phyloP scores from a whole-genome alignment of 2,797 vertebrate genomes.

The Spheniscus humboldti region DNA sequence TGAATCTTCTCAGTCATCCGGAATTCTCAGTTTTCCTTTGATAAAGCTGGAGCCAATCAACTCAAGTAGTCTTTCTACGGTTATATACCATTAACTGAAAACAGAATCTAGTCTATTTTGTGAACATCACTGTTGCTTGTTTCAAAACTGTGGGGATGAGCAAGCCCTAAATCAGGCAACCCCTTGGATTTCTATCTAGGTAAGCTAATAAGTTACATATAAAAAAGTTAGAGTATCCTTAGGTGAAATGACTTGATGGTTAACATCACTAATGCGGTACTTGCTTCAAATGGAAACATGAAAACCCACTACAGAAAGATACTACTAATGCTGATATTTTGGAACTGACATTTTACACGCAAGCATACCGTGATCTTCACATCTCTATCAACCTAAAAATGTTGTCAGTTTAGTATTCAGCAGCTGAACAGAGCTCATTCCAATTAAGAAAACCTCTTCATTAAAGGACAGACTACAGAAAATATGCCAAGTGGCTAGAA shows the following conservation, averaged over 20 bases:
- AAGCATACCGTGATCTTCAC: background rate
- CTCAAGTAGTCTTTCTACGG: background rate
- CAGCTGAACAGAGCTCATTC: background rate
- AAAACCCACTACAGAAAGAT: background rate
- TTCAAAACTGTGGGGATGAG: background rate
- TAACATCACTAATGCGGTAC: background rate
- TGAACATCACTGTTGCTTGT: background rate
- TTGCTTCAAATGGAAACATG: background rate
- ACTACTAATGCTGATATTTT: background rate
- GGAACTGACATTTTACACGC: background rate
- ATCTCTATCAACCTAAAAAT: background rate
- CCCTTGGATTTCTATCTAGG: background rate
- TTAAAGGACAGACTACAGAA: slow-evolving; percentile 2
- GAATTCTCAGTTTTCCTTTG: background rate
- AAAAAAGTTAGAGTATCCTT: background rate
- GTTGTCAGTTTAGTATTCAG: background rate
- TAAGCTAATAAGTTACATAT: background rate
- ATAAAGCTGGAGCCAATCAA: background rate
- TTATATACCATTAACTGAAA: background rate
- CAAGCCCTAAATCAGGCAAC: background rate
- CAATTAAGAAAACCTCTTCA: slow-evolving; percentile 34
- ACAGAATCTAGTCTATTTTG: background rate
- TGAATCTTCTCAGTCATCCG: background rate
- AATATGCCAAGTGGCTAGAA: background rate
- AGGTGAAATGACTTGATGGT: background rate